Conservation (phyloP, 2,113 vertebrate genomes). For the Gambusia holbrooki region DNA sequence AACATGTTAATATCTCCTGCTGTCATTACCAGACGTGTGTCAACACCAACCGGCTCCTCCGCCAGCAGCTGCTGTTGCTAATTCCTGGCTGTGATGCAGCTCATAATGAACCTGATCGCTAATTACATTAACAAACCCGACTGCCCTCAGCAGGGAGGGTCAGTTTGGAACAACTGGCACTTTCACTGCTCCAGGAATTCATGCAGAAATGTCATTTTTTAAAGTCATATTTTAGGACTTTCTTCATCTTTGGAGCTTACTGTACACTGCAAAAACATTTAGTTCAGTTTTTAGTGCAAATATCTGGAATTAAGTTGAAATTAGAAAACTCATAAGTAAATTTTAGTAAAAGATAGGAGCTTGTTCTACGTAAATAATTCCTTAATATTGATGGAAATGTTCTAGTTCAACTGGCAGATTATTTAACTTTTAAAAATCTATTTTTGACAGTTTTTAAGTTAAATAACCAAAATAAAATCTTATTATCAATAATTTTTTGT, state of each 20-base stretch:
- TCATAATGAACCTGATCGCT: conserved; percentile 49
- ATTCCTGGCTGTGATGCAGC: conserved; percentile 39
- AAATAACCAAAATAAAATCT: too few relatives aligned
- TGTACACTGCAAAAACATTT: not conserved
- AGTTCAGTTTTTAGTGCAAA: too few relatives aligned
- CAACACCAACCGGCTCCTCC: conserved; percentile 24
- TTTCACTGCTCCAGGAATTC: not conserved
- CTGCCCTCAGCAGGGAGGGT: not conserved
- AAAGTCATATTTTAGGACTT: not conserved
- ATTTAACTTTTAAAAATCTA: too few relatives aligned
- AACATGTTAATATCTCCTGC: conserved; percentile 47
- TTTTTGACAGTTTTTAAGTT: too few relatives aligned
- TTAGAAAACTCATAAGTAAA: too few relatives aligned
- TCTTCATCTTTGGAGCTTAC: not conserved
- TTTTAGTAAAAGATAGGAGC: too few relatives aligned
- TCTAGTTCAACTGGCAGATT: too few relatives aligned
- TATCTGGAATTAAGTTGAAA: too few relatives aligned
- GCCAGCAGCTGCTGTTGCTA: conserved; percentile 57
- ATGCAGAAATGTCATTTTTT: not conserved
- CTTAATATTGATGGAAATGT: too few relatives aligned
- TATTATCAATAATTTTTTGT: too few relatives aligned
- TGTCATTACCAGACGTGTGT: conserved; percentile 46
- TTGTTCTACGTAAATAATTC: too few relatives aligned
- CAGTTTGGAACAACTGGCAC: not conserved
- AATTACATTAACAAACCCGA: conserved; percentile 36